Conservation (phyloP, 30 jellyfish, hydroid and myxozoan species). For the Euphysa ruthae region DNA sequence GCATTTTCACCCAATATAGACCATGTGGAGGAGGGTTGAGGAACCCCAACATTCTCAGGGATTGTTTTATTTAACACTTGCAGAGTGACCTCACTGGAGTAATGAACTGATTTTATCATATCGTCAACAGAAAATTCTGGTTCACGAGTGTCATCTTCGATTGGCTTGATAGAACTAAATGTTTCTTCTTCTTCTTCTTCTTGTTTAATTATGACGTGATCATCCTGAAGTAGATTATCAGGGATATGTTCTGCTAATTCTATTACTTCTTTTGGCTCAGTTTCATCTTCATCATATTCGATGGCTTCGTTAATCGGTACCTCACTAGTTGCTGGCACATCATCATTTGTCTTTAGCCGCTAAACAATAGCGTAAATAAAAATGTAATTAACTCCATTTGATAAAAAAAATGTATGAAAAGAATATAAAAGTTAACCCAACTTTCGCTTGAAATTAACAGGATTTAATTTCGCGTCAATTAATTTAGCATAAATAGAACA, state of each 20-base stretch:
- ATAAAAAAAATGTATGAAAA: no score
- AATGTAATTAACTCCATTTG: no score
- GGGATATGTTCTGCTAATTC: background rate
- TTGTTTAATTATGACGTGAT: background rate
- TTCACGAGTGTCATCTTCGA: background rate
- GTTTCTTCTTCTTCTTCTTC: background rate
- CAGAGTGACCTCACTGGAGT: background rate
- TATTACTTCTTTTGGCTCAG: background rate
- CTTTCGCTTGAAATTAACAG: no score
- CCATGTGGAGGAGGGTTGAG: no score
- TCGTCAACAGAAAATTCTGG: conserved; percentile 6
- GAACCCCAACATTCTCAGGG: background rate
- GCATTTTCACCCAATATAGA: no score
- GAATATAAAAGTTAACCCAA: no score
- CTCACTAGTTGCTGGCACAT: no score
- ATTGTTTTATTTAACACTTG: background rate
- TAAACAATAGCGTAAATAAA: no score
- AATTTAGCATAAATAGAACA: no score
- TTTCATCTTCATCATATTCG: background rate
- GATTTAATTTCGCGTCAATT: no score
- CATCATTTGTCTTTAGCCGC: no score
- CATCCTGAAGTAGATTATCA: background rate
- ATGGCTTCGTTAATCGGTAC: no score
- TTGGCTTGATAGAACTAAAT: background rate
- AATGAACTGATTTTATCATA: background rate